These are phyloP conservation scores for Argyresthia albistria DNA, from an alignment of 2,888 invertebrate genomes.

Conservation along the genomic window DNA sequence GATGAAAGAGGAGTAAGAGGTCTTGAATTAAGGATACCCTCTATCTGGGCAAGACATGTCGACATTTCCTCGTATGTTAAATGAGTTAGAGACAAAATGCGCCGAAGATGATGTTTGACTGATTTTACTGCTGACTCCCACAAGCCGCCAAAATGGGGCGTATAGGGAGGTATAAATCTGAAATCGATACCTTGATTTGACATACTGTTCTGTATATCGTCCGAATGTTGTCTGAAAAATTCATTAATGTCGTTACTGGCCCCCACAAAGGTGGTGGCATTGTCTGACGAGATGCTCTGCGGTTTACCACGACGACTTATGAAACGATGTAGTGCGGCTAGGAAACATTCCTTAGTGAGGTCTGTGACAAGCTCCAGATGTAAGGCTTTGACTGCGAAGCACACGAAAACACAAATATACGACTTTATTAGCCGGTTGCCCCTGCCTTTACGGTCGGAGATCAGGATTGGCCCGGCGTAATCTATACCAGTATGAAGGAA, in stretches of 20 bases:
- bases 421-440: slow-evolving; percentile 5
- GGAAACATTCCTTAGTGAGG: slow-evolving; percentile 7
- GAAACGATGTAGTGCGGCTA: slow-evolving; percentile 1
- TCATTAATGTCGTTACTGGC: slow-evolving; percentile 15
- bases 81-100: slow-evolving; percentile 2
- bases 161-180: slow-evolving; percentile 15
- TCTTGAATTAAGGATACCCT: slow-evolving; percentile 1
- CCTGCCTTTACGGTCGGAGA: slow-evolving; percentile 8
- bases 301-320: slow-evolving; percentile 18
- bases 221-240: slow-evolving; percentile 12
- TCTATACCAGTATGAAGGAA: slow-evolving; percentile 7
- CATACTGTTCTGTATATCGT: slow-evolving; percentile 14
- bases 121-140: slow-evolving; percentile 7
- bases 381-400: slow-evolving; percentile 7
- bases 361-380: slow-evolving; percentile 11
- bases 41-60: slow-evolving; percentile 4
- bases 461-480: slow-evolving; percentile 10
- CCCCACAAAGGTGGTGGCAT: slow-evolving; percentile 20
- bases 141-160: slow-evolving; percentile 18
- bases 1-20: slow-evolving; percentile 4
- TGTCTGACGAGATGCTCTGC: slow-evolving; percentile 19
- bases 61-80: slow-evolving; percentile 6
- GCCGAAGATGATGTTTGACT: slow-evolving; percentile 6
- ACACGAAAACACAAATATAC: slow-evolving; percentile 12
- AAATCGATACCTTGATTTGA: slow-evolving; percentile 17